Conservation (phyloP, 2,113 vertebrate genomes). For the Prunella himalayana region DNA sequence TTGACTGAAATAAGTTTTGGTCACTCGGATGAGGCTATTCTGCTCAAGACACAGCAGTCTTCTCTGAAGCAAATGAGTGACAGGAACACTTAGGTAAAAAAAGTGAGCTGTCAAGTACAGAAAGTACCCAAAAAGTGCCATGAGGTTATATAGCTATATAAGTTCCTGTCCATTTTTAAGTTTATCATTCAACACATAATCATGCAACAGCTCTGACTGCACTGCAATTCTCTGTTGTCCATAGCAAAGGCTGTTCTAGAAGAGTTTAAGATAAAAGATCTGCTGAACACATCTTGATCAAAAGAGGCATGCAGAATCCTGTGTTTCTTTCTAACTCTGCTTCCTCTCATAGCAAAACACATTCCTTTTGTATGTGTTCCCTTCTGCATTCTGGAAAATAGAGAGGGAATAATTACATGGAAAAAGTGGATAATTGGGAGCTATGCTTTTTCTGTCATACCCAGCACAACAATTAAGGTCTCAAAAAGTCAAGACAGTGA, state of each 20-base stretch:
- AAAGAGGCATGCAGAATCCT: slow-evolving; percentile 11
- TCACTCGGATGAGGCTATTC: slow-evolving; percentile 21
- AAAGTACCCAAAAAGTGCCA: slow-evolving; percentile 44
- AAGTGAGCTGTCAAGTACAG: slow-evolving; percentile 20
- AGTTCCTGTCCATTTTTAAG: neutral
- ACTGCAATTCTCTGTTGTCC: neutral
- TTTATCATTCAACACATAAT: neutral
- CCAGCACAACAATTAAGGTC: slow-evolving; percentile 3
- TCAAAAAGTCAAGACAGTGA: neutral
- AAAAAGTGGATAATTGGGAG: slow-evolving; percentile 26
- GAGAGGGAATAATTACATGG: slow-evolving; percentile 46
- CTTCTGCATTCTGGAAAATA: slow-evolving; percentile 59
- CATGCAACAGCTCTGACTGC: neutral
- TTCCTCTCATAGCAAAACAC: slow-evolving; percentile 14
- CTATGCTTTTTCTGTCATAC: neutral
- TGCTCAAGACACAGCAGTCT: slow-evolving; percentile 9
- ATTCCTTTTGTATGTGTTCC: slow-evolving; percentile 38
- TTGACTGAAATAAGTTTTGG: slow-evolving; percentile 50
- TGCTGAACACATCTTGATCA: slow-evolving; percentile 10
- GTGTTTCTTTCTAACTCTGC: neutral
- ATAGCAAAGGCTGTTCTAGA: neutral
- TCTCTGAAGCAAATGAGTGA: slow-evolving; percentile 33
- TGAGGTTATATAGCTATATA: slow-evolving; percentile 34
- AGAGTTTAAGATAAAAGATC: slow-evolving; percentile 25
- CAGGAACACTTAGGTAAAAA: slow-evolving; percentile 35